These are phyloP conservation scores for Cacatua alba DNA, from an alignment of 2,113 vertebrate species.

Conservation along the genomic window DNA sequence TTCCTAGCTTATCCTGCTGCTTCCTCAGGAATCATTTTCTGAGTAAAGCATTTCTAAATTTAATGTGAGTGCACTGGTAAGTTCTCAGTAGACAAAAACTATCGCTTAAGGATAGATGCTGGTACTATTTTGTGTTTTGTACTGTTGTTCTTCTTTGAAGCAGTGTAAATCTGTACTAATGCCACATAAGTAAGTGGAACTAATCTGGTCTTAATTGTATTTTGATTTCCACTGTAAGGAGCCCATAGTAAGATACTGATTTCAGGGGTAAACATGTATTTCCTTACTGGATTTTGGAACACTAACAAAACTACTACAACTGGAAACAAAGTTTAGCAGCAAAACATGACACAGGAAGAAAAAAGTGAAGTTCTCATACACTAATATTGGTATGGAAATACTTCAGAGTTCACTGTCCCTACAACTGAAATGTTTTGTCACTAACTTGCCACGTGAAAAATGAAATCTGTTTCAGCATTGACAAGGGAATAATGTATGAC, in stretches of 20 bases:
- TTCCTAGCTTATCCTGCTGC: background rate
- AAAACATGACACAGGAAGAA: background rate
- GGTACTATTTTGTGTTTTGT: background rate
- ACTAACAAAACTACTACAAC: background rate
- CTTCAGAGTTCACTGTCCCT: background rate
- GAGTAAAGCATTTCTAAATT: background rate
- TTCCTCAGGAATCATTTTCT: background rate
- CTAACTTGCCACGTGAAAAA: background rate
- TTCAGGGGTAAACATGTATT: background rate
- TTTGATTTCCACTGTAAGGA: background rate
- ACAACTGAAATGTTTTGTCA: background rate
- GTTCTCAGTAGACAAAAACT: background rate
- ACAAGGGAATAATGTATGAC: background rate
- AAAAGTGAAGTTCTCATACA: background rate
- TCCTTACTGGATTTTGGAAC: background rate
- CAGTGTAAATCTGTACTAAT: background rate
- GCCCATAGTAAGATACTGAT: background rate
- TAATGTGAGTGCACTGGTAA: background rate
- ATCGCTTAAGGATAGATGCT: background rate
- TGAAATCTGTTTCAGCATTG: background rate
- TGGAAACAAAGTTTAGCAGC: background rate
- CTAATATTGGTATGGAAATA: background rate
- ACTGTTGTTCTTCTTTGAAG: background rate
- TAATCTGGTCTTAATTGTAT: background rate
- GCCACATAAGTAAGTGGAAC: conserved; percentile 8